Conservation (phyloP, 2,888 invertebrate genomes). For the Drosophila maculinotata region DNA sequence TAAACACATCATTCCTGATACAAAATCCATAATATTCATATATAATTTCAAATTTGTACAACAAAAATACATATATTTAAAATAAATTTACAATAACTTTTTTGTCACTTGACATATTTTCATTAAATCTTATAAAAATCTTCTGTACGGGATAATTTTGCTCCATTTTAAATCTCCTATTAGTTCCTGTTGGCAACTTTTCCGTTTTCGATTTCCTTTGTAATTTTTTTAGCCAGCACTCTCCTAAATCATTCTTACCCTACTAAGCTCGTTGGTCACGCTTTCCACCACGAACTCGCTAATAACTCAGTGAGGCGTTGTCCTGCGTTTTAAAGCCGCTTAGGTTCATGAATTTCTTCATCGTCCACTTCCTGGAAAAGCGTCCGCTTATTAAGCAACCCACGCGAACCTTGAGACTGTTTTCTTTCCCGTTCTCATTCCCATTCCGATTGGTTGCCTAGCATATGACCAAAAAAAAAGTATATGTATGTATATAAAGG, state of each 20-base stretch:
- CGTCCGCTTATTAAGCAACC: slow-evolving; percentile 66
- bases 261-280: slow-evolving; percentile 57
- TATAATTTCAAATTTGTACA: too few relatives aligned
- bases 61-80: too few relatives aligned
- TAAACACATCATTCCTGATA: too few relatives aligned
- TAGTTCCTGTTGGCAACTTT: slow-evolving; percentile 20
- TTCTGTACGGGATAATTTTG: too few relatives aligned
- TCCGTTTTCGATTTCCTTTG: slow-evolving; percentile 30
- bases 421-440: slow-evolving; percentile 41
- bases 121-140: background rate
- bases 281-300: slow-evolving; percentile 27
- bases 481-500: slow-evolving; percentile 3
- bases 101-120: background rate
- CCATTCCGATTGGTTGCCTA: slow-evolving; percentile 58
- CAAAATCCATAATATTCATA: too few relatives aligned
- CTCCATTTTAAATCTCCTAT: background rate
- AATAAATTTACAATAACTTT: too few relatives aligned
- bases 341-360: slow-evolving; percentile 62
- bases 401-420: slow-evolving; percentile 59
- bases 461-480: slow-evolving; percentile 42
- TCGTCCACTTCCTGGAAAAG: slow-evolving; percentile 43
- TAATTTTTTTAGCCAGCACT: slow-evolving; percentile 15
- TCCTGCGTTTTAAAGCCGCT: slow-evolving; percentile 67
- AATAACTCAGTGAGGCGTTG: slow-evolving; percentile 52
- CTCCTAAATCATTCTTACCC: slow-evolving; percentile 56